Conservation (phyloP, 2,888 invertebrate genomes). For the Adelognathus sp. region DNA sequence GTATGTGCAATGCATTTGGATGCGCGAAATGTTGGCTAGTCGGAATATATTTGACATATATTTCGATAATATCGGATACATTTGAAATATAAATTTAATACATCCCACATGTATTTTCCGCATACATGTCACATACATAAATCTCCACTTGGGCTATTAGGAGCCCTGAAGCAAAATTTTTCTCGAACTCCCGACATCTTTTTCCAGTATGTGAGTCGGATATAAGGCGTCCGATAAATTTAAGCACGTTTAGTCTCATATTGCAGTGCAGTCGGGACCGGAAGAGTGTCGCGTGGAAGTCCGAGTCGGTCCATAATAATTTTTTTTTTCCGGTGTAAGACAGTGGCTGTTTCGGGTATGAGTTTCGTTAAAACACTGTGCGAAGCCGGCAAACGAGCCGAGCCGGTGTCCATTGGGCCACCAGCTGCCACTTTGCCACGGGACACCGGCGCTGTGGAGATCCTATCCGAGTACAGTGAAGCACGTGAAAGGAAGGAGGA, state of each 20-base stretch:
- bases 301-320: constrained; percentile 48
- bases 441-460: constrained; percentile 38
- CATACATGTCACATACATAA: too few relatives aligned
- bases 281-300: constrained; percentile 11
- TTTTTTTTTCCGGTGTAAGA: constrained; percentile 56
- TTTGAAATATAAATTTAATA: too few relatives aligned
- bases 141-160: too few relatives aligned
- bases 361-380: constrained; percentile 73
- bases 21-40: too few relatives aligned
- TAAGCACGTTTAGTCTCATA: constrained; percentile 22
- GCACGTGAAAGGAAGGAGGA: constrained; percentile 58
- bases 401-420: constrained; percentile 36
- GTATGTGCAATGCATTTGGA: too few relatives aligned
- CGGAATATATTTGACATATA: too few relatives aligned
- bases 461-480: background rate
- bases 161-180: too few relatives aligned
- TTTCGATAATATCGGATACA: too few relatives aligned
- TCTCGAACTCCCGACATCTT: too few relatives aligned
- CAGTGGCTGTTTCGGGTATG: constrained; percentile 48
- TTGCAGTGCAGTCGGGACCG: constrained; percentile 26
- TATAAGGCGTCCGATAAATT: background rate
- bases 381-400: constrained; percentile 61
- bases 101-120: too few relatives aligned
- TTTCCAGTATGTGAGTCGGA: background rate
- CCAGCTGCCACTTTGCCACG: constrained; percentile 50